Base-by-base conservation (phyloP, 2,797 vertebrate genomes). In the Nyctalus aviator region DNA sequence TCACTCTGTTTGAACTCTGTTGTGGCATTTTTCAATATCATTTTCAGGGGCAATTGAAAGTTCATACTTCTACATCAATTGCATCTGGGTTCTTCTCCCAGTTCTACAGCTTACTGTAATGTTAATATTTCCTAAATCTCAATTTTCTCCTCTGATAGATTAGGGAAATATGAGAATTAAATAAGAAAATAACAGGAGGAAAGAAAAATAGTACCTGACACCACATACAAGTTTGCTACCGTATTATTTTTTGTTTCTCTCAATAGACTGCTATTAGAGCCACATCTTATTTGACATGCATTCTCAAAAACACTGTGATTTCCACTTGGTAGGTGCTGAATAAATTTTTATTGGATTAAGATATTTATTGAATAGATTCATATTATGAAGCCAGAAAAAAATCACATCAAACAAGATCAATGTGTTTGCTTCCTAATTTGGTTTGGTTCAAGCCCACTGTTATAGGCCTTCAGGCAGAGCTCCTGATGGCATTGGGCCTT, bases 61-160 rank as follows among this genome's bases (percentile, higher is more conserved):
- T 85, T 57, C 86, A 83, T 23, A 73, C 37, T 78, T 92, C 83
- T 55, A 90, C 3, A 84, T 59, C n/a, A 83, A 92, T 72, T 17
- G 44, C 27, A 55, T 15, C 8, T 85, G 41, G 10, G 11, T 78
- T 86, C 88, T 73, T 69, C 59, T 92, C 3, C 35, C 32, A 91
- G 50, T 10, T 59, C 50, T 53, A n/a, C 12, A 84, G 30, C 27
- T 86, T 88, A 50, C 2, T 57, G 7, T 59, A 46, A 82, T 37
- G 23, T 14, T 48, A 57, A 87, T 77, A 41, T 87, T 88, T 20
- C 55, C 20, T 44, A 59, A 93, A 72, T 10, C 9, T 91, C 17
- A 1, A 25, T 44, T 84, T 93, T 73, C n/a, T 84, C 46, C 53
- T 93, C 27, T 92, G 59, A 68, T 85, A 93, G 62, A 48, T 88